Evolutionary conservation across 2,888 invertebrate species (phyloP).

Genomic region (Stenchaetothrips biformis): DNA sequence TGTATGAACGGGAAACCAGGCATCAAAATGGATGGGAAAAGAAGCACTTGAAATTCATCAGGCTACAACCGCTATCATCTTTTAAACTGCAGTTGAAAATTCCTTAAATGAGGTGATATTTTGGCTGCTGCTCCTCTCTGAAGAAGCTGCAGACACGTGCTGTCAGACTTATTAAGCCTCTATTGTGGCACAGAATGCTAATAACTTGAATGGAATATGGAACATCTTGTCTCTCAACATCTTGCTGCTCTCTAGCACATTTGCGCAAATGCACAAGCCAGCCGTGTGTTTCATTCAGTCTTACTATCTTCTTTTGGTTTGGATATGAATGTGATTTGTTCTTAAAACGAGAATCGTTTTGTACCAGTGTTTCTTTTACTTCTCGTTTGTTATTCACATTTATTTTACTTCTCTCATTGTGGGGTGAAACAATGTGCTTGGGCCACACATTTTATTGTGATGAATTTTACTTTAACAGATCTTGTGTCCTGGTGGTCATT

Average conservation of each 20-base stretch:
- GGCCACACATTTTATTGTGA: not conserved
- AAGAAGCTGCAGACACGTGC: not conserved
- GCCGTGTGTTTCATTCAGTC: not conserved
- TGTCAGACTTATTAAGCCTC: not conserved
- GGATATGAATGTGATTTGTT: not conserved
- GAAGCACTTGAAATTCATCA: constrained; percentile 19
- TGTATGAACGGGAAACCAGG: not conserved
- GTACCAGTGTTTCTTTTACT: not conserved
- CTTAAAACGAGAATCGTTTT: not conserved
- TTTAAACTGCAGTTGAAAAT: not conserved
- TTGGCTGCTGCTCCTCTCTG: not conserved
- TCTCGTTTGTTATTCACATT: not conserved
- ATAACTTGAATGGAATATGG: not conserved
- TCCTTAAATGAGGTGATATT: not conserved
- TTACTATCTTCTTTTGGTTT: not conserved
- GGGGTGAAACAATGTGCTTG: not conserved
- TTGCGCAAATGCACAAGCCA: not conserved
- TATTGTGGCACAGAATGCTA: not conserved
- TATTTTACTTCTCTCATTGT: not conserved
- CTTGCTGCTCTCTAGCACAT: not conserved
- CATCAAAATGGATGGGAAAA: constrained; percentile 11
- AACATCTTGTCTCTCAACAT: constrained; percentile 15
- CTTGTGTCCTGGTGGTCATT: not conserved
- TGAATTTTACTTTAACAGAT: not conserved
- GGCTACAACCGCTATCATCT: constrained; percentile 12